Conservation (phyloP, 53 echinoderm and acorn worm species). For the Paracentrotus lividus region DNA sequence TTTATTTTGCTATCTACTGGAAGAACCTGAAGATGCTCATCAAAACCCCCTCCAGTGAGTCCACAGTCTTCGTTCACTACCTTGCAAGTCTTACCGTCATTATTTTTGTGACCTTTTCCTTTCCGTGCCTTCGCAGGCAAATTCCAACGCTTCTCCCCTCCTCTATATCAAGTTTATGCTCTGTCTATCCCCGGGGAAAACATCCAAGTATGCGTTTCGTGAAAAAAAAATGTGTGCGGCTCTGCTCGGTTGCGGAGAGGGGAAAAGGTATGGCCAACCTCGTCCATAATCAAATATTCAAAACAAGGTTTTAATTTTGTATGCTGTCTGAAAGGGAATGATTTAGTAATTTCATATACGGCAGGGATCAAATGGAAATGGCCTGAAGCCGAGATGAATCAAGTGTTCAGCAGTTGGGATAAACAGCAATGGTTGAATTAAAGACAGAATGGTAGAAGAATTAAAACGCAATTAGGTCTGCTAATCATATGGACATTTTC, state of each 20-base stretch:
- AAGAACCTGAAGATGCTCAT: conserved; percentile 10
- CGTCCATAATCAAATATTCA: conserved; percentile 43
- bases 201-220: neutral
- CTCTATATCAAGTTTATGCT: conserved; percentile 1
- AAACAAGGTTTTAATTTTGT: conserved; percentile 6
- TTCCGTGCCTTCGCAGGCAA: conserved; percentile 37
- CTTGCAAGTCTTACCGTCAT: conserved; percentile 60
- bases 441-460: neutral
- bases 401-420: conserved; percentile 14
- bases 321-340: conserved; percentile 10
- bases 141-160: neutral
- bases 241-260: neutral
- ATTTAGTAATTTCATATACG: conserved; percentile 2
- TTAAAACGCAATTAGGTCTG: conserved; percentile 44
- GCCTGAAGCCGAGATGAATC: neutral
- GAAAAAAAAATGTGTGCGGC: neutral
- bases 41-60: conserved; percentile 31
- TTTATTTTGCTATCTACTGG: neutral
- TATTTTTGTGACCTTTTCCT: conserved; percentile 62
- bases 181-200: conserved; percentile 1
- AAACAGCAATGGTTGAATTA: neutral
- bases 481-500: neutral
- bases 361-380: neutral
- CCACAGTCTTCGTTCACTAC: conserved; percentile 7
- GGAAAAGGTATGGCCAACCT: no score